A percentile compares a stretch with the other conserved stretches of the same genome.
Evolutionary conservation across 1,140 invertebrate genomes (phyloP).

Genomic region (Penaeus indicus): DNA sequence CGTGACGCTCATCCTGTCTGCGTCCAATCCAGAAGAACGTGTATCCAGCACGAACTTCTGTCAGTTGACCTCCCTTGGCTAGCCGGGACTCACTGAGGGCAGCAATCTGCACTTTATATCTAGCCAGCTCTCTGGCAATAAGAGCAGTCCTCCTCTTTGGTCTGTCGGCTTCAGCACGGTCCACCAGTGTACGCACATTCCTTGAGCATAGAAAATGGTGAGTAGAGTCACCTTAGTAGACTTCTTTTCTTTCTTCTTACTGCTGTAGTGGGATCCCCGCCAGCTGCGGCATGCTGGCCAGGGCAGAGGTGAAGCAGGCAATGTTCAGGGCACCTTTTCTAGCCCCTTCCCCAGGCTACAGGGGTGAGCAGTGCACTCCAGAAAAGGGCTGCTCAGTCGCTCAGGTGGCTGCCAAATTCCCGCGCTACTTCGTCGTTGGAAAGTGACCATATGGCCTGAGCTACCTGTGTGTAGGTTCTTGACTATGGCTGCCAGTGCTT

Average conservation of each 20-base stretch:
- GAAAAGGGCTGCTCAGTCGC: no score
- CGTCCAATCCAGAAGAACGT: no score
- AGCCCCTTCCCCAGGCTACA: no score
- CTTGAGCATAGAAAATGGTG: no score
- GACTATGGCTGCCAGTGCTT: not conserved
- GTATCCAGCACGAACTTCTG: not conserved
- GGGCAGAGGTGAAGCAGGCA: no score
- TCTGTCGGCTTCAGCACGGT: conserved; percentile 9
- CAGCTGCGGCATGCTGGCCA: no score
- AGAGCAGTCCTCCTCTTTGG: not conserved
- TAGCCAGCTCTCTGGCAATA: not conserved
- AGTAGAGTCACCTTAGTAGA: not conserved
- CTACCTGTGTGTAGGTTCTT: conserved; percentile 3
- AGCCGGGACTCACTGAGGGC: not conserved
- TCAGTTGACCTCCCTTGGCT: not conserved
- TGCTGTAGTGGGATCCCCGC: no score
- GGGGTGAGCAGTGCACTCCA: conserved; percentile 4
- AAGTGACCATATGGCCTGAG: not conserved
- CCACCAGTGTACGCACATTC: conserved; percentile 9
- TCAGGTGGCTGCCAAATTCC: not conserved
- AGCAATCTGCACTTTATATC: conserved; percentile 11
- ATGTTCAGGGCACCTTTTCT: no score
- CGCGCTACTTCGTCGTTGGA: not conserved
- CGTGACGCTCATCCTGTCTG: conserved; percentile 1
- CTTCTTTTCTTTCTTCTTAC: no score